Conservation (phyloP, 1,140 invertebrate species). For the Neotoxoptera formosana region DNA sequence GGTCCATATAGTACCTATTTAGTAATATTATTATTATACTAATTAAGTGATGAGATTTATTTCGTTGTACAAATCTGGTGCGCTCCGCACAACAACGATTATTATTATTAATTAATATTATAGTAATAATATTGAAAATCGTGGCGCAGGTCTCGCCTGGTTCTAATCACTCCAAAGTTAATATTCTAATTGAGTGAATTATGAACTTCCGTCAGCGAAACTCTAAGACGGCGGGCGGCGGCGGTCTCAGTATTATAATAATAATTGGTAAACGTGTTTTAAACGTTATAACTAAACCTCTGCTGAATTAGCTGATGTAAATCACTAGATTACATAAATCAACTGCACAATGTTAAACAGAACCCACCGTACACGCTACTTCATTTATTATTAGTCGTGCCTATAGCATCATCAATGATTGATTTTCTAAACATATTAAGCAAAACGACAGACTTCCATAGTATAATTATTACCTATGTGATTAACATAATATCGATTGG, state of each 20-base stretch:
- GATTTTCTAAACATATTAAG: neutral
- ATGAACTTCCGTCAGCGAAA: neutral
- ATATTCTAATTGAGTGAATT: constrained; percentile 3
- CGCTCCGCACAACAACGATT: neutral
- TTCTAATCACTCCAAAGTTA: neutral
- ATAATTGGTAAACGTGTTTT: neutral
- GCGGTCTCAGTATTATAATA: neutral
- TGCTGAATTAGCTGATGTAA: neutral
- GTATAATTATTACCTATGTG: neutral
- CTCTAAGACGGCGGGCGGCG: neutral
- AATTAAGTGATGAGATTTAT: neutral
- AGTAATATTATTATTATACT: no score
- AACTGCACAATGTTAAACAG: neutral
- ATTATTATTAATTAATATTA: neutral
- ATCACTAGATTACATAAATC: neutral
- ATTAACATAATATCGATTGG: neutral
- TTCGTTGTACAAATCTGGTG: neutral
- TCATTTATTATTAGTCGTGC: neutral
- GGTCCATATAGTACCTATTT: no score
- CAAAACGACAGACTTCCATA: neutral
- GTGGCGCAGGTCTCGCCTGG: neutral
- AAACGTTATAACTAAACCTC: neutral
- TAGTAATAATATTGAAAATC: neutral
- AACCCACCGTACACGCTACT: neutral
- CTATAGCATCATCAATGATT: neutral